Evolutionary conservation across 2,888 invertebrate species (phyloP), one percentile per base, ranked within the genome.

Genomic region (Mesodorylaimus sp.): DNA sequence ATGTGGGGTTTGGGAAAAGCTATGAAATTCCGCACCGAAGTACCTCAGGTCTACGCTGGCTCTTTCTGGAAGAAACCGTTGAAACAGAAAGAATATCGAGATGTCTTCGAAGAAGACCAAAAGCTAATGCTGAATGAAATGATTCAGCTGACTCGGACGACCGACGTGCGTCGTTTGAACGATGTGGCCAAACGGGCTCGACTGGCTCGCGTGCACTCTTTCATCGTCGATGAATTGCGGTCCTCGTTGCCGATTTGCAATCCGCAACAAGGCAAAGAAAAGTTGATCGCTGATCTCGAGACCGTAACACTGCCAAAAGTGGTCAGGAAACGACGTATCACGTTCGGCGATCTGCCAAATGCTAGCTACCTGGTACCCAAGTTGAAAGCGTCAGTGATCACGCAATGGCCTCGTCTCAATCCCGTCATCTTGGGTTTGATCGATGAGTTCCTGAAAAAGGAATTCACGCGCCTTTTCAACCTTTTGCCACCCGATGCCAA

Each of bases 1-100:
- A 54, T 54, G 54, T 54, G 51, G 52, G n/a, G 3, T 2, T 47
- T 53, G 25, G 37, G 53, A 13, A 54, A 54, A 37, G 41, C 54
- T n/a, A 28, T 54, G 19, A 29, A 39, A 13, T 44, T 39, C 1
- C n/a, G n/a, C n/a, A 50, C 54, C 13, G 54, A 54, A 44, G 53
- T 54, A 23, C 53, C 54, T 7, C 27, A 42, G 21, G 53, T 54
- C 10, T 54, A 38, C 50, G 44, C 51, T 36, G 51, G 53, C 21
- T 54, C 54, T 2, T 52, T 52, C 46, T 47, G 47, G 45, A 36
- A 47, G 16, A 24, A 21, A 16, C 41, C 41, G 7, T 16, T 39
- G 10, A 7, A 16, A 21, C 21, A 39, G 10, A 13, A 10, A 3
- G 13, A n/a, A 19, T 21, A 32, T 32, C 19, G 45, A 27, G 38